Evolutionary conservation across 2,797 vertebrate genomes (phyloP), one percentile per base, ranked within the genome.

Genomic region (Sternotherus odoratus): DNA sequence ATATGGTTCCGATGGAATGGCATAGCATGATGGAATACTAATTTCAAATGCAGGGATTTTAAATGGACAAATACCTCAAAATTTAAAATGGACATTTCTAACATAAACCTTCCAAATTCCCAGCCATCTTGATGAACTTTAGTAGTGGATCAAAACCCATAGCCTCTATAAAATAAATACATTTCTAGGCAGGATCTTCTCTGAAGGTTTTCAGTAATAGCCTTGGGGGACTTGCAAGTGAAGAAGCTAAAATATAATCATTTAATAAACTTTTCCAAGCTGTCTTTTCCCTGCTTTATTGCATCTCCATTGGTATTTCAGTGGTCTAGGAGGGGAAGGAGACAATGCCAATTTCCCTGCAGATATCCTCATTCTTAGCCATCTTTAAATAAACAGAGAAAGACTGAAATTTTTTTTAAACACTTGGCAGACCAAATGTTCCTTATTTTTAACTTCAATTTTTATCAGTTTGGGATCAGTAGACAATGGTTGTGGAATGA

Each of bases 261-360:
- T 84, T 92, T 91, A 57, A 49, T 43, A 46, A 21, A 23, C 11
- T n/a, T 87, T 92, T 91, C 39, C 82, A 77, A 89, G 74, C 30
- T 66, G 77, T 51, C 26, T 88, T 79, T 39, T 88, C 72, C 84
- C 91, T 90, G 57, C 77, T 90, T 93, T 90, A 82, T 72, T 95
- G 66, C 87, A 72, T 79, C 93, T 83, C 82, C 83, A 88, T 63
- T 21, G 60, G 53, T 23, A 0, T 94, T 96, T 97, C 90, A 86
- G 86, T 96, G 87, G 86, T 96, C 0, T 4, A 0, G n/a, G 3
- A 82, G 92, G 36, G 83, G 82, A 93, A 86, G 91, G 95, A 95
- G 94, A 91, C 93, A 94, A 96, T 96, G 95, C 96, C 86, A 96
- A 95, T 93, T 1, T 5, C 49, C 66, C 90, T 95, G 95, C 96